Evolutionary conservation across 2,797 vertebrate species (phyloP).

Genomic region (Lithobates sylvaticus): DNA sequence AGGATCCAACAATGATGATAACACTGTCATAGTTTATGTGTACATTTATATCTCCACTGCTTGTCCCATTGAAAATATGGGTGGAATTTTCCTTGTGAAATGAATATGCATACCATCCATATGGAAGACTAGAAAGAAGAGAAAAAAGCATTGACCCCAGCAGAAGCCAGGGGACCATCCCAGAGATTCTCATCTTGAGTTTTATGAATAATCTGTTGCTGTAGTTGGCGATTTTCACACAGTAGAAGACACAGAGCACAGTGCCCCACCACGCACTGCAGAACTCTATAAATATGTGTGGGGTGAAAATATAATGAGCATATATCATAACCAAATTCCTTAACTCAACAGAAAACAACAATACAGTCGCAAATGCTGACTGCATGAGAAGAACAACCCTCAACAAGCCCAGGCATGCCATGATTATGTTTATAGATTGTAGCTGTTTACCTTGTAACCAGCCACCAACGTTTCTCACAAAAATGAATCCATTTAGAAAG

Average conservation of each 20-base stretch:
- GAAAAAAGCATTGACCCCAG: background rate
- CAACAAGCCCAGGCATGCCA: background rate
- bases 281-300: background rate
- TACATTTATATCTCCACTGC: no score
- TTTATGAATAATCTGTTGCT: background rate
- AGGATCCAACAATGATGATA: background rate
- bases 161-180: constrained; percentile 2
- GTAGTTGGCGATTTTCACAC: constrained; percentile 25
- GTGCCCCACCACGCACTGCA: background rate
- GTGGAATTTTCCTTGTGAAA: background rate
- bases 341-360: background rate
- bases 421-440: no score
- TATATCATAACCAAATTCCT: no score
- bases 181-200: background rate
- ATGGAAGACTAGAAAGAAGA: background rate
- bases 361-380: background rate
- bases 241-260: constrained; percentile 19
- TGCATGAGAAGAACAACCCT: background rate
- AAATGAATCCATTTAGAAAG: no score
- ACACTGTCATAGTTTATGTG: background rate
- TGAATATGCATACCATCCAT: background rate
- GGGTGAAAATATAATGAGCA: no score
- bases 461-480: no score
- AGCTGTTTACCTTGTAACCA: no score
- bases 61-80: background rate